Evolutionary conservation across 2,113 vertebrate species (phyloP).

Genomic region (Rattus norvegicus): DNA sequence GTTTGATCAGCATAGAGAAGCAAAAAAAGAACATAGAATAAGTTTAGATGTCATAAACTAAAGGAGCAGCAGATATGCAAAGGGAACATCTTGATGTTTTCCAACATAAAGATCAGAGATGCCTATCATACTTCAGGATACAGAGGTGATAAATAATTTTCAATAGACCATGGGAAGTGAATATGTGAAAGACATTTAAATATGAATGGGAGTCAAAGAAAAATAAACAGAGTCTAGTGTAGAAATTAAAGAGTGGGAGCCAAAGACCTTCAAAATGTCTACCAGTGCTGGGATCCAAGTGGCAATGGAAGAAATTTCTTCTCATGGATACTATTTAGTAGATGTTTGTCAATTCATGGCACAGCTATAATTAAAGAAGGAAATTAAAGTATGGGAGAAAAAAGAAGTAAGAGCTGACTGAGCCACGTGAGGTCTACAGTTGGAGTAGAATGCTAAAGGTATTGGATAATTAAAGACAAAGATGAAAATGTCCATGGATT

Average conservation of each 20-base stretch:
- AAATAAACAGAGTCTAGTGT: not conserved
- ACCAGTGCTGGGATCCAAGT: not conserved
- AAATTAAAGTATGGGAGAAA: not conserved
- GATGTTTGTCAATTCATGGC: not conserved
- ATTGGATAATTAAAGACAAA: not conserved
- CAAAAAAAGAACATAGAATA: not conserved
- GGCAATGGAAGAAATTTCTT: not conserved
- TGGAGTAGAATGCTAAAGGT: not conserved
- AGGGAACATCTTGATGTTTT: not conserved
- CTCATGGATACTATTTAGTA: not conserved
- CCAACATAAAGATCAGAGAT: not conserved
- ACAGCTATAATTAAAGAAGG: not conserved
- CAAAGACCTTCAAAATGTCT: not conserved
- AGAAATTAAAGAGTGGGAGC: not conserved
- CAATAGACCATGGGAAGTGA: not conserved
- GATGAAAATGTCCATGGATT: not conserved
- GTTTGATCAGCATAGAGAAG: not conserved
- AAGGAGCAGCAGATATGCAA: not conserved
- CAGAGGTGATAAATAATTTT: not conserved
- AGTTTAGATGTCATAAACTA: not conserved
- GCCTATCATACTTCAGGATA: not conserved
- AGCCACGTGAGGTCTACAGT: not conserved
- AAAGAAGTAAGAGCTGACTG: not conserved
- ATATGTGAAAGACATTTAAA: not conserved
- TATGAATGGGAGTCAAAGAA: not conserved